These are phyloP conservation scores for Ariolimax columbianus DNA, from an alignment of 2,888 invertebrate genomes.

Conservation along the genomic window DNA sequence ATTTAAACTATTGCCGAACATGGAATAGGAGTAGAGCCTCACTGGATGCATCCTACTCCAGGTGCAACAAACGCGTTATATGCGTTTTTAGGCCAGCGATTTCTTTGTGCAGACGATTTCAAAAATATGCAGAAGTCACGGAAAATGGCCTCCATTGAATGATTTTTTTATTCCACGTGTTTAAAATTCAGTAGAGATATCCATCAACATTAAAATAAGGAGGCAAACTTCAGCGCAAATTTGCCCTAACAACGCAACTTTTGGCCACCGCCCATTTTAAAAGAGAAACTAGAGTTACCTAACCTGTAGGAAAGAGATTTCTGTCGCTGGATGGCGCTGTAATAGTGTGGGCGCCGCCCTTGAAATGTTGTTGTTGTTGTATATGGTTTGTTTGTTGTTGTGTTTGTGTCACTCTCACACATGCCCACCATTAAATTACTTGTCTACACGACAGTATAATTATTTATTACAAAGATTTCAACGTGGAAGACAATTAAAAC, in stretches of 20 bases:
- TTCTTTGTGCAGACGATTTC: constrained; percentile 22
- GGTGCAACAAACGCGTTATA: constrained; percentile 28
- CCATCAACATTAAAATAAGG: constrained; percentile 14
- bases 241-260: constrained; percentile 6
- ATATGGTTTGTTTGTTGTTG: neutral
- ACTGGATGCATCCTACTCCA: constrained; percentile 44
- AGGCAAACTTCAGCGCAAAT: constrained; percentile 18
- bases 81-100: constrained; percentile 8
- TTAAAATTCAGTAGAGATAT: constrained; percentile 37
- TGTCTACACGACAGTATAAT: neutral
- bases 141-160: constrained; percentile 21
- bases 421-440: neutral
- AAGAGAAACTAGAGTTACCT: constrained; percentile 68
- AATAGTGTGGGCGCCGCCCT: constrained; percentile 65
- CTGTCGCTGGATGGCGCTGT: constrained; percentile 73
- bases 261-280: constrained; percentile 54
- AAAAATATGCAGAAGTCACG: constrained; percentile 31
- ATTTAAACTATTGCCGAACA: constrained; percentile 29
- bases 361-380: constrained; percentile 50
- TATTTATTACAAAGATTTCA: neutral
- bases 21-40: constrained; percentile 24
- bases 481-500: neutral
- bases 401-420: neutral
- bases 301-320: constrained; percentile 66
- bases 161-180: constrained; percentile 10